phyloP scores from a whole-genome alignment of 2,888 invertebrate genomes.

The Biston betularia region DNA sequence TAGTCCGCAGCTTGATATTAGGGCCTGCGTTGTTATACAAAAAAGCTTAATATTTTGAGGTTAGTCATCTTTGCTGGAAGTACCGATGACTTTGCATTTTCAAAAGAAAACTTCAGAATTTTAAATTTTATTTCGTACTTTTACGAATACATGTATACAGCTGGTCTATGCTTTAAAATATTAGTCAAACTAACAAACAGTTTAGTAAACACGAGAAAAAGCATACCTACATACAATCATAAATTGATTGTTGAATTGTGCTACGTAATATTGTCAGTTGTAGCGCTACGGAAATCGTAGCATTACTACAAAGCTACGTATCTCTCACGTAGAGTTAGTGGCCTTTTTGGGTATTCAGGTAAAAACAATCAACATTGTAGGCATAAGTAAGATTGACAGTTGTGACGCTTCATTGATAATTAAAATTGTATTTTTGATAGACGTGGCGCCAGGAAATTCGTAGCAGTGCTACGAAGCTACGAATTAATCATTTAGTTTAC shows the following conservation, averaged over 20 bases:
- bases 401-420: background rate
- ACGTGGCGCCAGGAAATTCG: background rate
- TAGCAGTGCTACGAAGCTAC: background rate
- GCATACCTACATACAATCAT: no score
- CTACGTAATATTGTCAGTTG: background rate
- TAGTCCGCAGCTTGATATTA: conserved; percentile 20
- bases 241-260: background rate
- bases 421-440: background rate
- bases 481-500: background rate
- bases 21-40: conserved; percentile 12
- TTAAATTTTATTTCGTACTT: no score
- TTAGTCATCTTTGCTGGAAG: conserved; percentile 3
- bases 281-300: background rate
- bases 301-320: background rate
- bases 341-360: no score
- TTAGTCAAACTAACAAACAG: no score
- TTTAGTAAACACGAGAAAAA: no score
- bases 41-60: conserved; percentile 3
- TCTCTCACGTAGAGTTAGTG: background rate
- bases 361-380: background rate
- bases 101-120: no score
- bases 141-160: no score
- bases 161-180: no score
- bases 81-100: background rate
- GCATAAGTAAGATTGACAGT: background rate